These are phyloP conservation scores for Cygnus olor DNA, from an alignment of 2,797 vertebrate species.

Conservation along the genomic window DNA sequence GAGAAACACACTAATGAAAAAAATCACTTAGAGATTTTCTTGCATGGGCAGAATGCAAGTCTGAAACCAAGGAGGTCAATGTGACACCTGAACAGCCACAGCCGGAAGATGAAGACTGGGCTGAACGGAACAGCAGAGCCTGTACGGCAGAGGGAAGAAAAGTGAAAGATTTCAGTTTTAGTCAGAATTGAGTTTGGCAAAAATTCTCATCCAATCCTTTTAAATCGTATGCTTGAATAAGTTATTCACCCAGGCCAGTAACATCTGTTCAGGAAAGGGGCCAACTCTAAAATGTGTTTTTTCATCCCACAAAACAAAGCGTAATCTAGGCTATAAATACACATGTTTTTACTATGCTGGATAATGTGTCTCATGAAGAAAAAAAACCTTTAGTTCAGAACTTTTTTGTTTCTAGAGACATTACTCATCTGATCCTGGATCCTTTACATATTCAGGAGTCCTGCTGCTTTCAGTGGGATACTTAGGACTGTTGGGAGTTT, in stretches of 20 bases:
- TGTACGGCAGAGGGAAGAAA: neutral
- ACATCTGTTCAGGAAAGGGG: slow-evolving; percentile 67
- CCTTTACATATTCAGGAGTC: neutral
- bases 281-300: slow-evolving; percentile 65
- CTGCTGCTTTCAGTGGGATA: neutral
- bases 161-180: slow-evolving; percentile 53
- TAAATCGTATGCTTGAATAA: slow-evolving; percentile 40
- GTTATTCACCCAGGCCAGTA: slow-evolving; percentile 66
- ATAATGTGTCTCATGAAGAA: slow-evolving; percentile 22
- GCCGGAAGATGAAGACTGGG: neutral
- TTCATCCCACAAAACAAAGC: slow-evolving; percentile 61
- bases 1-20: neutral
- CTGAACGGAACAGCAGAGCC: slow-evolving; percentile 1
- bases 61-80: neutral
- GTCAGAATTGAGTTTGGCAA: slow-evolving; percentile 49
- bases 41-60: neutral
- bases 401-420: slow-evolving; percentile 42
- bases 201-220: slow-evolving; percentile 48
- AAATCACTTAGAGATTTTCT: neutral
- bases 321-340: slow-evolving; percentile 68
- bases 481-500: neutral
- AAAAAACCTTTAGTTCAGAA: slow-evolving; percentile 18
- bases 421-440: slow-evolving; percentile 46
- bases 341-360: slow-evolving; percentile 33
- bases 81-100: neutral